Evolutionary conservation across 2,113 vertebrate species (phyloP).

Genomic region (Electrona antarctica): DNA sequence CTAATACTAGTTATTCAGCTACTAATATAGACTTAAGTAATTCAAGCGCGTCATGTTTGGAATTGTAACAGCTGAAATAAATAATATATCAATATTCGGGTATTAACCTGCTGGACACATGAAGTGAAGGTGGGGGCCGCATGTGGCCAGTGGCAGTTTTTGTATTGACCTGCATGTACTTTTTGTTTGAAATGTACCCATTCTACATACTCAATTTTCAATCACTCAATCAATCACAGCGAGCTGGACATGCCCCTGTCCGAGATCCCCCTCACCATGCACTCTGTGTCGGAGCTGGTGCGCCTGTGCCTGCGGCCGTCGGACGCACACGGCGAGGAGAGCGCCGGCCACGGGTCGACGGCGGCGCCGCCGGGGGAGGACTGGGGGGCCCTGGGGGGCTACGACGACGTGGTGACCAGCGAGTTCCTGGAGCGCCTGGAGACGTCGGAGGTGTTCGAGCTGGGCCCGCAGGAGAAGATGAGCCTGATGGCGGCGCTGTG

Average conservation of each 20-base stretch:
- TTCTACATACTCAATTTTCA: too few relatives aligned
- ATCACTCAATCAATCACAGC: conserved; percentile 38
- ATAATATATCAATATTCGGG: too few relatives aligned
- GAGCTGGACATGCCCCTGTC: conserved; percentile 95
- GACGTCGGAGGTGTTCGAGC: conserved; percentile 91
- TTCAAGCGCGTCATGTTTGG: too few relatives aligned
- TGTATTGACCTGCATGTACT: too few relatives aligned
- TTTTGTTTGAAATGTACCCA: too few relatives aligned
- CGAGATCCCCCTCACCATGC: conserved; percentile 94
- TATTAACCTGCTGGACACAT: too few relatives aligned
- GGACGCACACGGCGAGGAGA: conserved; percentile 89
- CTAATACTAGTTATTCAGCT: too few relatives aligned
- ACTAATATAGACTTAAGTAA: too few relatives aligned
- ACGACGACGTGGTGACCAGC: conserved; percentile 89
- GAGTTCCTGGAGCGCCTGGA: conserved; percentile 94
- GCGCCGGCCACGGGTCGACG: conserved; percentile 68
- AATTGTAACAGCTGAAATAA: too few relatives aligned
- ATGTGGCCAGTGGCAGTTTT: too few relatives aligned
- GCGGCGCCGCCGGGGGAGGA: conserved; percentile 50
- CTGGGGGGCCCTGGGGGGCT: conserved; percentile 77
- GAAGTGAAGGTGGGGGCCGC: too few relatives aligned
- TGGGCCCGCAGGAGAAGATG: conserved; percentile 90
- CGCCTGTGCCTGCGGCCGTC: conserved; percentile 91
- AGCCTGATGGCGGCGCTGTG: conserved; percentile 88
- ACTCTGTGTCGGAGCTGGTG: conserved; percentile 92